phyloP scores from a whole-genome alignment of 23 tunicate genomes.

The Halocynthia roretzi region DNA sequence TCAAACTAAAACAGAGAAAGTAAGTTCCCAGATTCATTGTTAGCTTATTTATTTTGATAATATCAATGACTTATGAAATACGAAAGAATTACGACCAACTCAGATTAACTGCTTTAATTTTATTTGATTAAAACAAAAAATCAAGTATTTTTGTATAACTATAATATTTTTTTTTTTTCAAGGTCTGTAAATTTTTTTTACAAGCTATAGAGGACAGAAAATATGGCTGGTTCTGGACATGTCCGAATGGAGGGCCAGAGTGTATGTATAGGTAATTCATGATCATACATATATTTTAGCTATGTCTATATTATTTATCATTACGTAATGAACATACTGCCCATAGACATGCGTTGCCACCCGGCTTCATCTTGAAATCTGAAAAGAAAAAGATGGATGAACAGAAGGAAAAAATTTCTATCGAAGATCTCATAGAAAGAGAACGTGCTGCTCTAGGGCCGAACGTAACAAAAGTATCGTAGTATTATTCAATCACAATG shows the following conservation, averaged over 20 bases:
- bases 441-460: constrained; percentile 97
- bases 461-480: constrained; percentile 63
- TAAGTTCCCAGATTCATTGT: constrained; percentile 7
- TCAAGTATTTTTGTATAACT: neutral
- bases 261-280: constrained; percentile 70
- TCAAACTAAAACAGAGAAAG: constrained; percentile 70
- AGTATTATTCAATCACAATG: neutral
- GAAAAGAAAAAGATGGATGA: constrained; percentile 95
- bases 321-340: neutral
- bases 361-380: constrained; percentile 81
- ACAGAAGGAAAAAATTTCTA: constrained; percentile 72
- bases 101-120: neutral
- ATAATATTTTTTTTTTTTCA: constrained; percentile 9
- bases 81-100: neutral
- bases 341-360: constrained; percentile 86
- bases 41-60: neutral
- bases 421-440: constrained; percentile 91
- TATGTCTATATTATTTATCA: neutral
- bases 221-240: constrained; percentile 99
- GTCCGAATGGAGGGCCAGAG: constrained; percentile 76
- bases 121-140: neutral
- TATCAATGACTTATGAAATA: too few species aligned
- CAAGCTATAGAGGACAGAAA: constrained; percentile 86
- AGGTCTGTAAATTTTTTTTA: constrained; percentile 82
- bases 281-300: neutral